Evolutionary conservation across 2,888 invertebrate species (phyloP).

Genomic region (Copidosoma aretas): DNA sequence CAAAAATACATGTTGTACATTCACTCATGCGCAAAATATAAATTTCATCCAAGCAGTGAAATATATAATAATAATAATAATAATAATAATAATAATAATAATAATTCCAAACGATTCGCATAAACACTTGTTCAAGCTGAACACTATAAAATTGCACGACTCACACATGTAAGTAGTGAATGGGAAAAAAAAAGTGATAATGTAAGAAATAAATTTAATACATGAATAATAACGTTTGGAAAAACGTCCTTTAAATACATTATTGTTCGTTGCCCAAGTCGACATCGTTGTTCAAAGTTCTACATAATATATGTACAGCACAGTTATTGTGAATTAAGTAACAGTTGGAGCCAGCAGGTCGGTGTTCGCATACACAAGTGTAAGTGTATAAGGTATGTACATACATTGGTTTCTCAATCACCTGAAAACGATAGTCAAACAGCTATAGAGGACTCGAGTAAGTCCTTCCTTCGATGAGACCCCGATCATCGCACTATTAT

Average conservation of each 20-base stretch:
- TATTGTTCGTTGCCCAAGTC: constrained; percentile 45
- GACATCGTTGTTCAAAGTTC: constrained; percentile 48
- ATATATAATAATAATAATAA: not conserved
- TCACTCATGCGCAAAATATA: too few relatives aligned
- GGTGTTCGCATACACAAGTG: not conserved
- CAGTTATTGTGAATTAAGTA: not conserved
- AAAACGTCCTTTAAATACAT: constrained; percentile 58
- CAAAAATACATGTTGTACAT: not conserved
- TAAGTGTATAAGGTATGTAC: too few relatives aligned
- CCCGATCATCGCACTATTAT: too few relatives aligned
- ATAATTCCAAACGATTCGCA: constrained; percentile 18
- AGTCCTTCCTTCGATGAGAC: too few relatives aligned
- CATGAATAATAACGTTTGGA: constrained; percentile 51
- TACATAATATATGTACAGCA: constrained; percentile 51
- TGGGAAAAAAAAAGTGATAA: too few relatives aligned
- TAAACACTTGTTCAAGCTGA: too few relatives aligned
- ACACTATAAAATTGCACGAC: too few relatives aligned
- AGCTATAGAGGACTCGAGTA: too few relatives aligned
- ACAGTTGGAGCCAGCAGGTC: not conserved
- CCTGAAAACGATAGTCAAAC: too few relatives aligned
- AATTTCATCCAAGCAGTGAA: not conserved
- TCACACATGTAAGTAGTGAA: too few relatives aligned
- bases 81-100: not conserved
- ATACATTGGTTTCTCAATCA: constrained; percentile 5
- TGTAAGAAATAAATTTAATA: constrained; percentile 6